These are phyloP conservation scores for Protonemura montana DNA, from an alignment of 2,888 invertebrate genomes.

Conservation along the genomic window DNA sequence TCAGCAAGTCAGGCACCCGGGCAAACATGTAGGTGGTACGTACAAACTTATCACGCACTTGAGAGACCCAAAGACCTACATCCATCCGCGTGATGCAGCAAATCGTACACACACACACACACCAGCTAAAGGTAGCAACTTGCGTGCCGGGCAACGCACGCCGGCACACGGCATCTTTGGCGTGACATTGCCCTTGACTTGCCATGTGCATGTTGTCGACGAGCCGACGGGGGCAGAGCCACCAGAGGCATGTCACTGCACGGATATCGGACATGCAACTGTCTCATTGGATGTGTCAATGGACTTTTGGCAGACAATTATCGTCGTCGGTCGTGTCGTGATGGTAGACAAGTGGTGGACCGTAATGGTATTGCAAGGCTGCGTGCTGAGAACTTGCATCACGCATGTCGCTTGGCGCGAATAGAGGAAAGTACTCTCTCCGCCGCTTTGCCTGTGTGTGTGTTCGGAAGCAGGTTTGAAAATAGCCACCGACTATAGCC, in stretches of 20 bases:
- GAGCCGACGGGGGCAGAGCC: not conserved
- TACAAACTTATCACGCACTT: slow-evolving; percentile 10
- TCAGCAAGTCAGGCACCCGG: not conserved
- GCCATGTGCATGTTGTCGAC: not conserved
- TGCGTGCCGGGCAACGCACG: not conserved
- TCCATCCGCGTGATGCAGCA: not conserved
- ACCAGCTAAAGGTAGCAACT: not conserved
- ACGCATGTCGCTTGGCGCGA: not conserved
- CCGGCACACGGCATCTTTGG: not conserved
- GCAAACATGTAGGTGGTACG: not conserved
- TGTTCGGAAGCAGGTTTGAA: too few species aligned
- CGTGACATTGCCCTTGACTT: slow-evolving; percentile 26
- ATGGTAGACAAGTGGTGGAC: not conserved
- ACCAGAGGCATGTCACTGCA: not conserved
- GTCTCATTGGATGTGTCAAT: slow-evolving; percentile 23
- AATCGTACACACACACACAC: too few species aligned
- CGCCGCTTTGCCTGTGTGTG: too few species aligned
- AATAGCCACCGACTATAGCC: not conserved
- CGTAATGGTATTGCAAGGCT: not conserved
- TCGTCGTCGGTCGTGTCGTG: not conserved
- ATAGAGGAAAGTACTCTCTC: not conserved
- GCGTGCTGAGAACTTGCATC: not conserved
- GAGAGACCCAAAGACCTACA: not conserved
- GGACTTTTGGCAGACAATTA: not conserved
- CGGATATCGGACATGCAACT: not conserved